A percentile compares a stretch with the other conserved stretches of the same genome.
Conservation (phyloP, 2,113 vertebrate genomes). For the Tupaia chinensis region DNA sequence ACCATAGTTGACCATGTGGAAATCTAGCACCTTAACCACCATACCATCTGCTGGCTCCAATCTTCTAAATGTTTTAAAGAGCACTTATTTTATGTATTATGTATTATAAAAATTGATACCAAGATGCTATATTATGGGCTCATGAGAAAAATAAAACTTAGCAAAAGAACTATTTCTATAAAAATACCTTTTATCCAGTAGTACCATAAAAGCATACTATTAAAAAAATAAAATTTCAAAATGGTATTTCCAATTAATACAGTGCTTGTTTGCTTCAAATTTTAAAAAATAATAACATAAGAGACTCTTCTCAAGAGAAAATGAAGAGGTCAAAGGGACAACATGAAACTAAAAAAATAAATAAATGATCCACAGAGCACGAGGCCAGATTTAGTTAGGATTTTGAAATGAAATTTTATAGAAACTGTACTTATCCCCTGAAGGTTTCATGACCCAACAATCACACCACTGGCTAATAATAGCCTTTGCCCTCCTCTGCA, state of each 20-base stretch:
- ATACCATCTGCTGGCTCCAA: too few species aligned
- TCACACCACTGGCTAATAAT: conserved; percentile 1
- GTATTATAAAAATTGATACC: conserved; percentile 49
- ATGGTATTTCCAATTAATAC: conserved; percentile 56
- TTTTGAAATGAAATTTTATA: conserved; percentile 41
- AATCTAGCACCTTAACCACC: too few species aligned
- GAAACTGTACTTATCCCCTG: neutral
- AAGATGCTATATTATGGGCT: conserved; percentile 58
- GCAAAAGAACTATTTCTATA: conserved; percentile 63
- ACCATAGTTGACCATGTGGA: too few species aligned
- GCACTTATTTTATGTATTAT: conserved; percentile 43
- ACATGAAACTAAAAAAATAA: neutral
- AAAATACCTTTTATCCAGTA: conserved; percentile 66
- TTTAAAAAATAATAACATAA: conserved; percentile 2
- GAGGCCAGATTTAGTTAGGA: neutral
- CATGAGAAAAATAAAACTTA: conserved; percentile 65
- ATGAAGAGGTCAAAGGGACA: neutral
- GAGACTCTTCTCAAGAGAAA: conserved; percentile 54
- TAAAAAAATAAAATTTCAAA: conserved; percentile 67
- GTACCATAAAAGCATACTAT: conserved; percentile 64
- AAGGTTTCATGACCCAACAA: conserved; percentile 45
- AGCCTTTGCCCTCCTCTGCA: neutral
- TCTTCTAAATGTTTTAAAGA: conserved; percentile 41
- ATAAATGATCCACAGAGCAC: neutral
- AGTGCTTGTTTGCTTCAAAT: conserved; percentile 10